Evolutionary conservation across 2,888 invertebrate genomes (phyloP).

Genomic region (Salpingus planirostris): DNA sequence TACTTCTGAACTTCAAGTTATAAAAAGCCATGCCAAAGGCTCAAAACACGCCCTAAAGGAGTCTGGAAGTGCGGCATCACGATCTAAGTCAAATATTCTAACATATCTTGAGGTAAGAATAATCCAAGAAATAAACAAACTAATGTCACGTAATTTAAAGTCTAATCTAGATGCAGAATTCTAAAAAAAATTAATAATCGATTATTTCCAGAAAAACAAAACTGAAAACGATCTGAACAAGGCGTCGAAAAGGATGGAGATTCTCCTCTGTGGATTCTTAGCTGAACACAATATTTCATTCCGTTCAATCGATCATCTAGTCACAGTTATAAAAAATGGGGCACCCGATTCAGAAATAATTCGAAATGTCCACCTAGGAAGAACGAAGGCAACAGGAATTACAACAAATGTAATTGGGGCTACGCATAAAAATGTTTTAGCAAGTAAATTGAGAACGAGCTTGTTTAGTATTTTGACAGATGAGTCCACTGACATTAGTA

Average conservation of each 20-base stretch:
- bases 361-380: not conserved
- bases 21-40: constrained; percentile 2
- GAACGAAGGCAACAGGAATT: constrained; percentile 2
- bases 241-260: not conserved
- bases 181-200: not conserved
- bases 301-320: constrained; percentile 4
- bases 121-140: no score
- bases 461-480: constrained; percentile 6
- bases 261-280: constrained; percentile 2
- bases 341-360: constrained; percentile 3
- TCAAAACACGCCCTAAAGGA: constrained; percentile 1
- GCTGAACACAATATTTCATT: constrained; percentile 6
- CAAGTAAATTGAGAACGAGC: not conserved
- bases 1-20: not conserved
- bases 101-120: not conserved
- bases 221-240: not conserved
- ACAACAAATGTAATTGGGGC: constrained; percentile 3
- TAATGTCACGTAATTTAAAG: no score
- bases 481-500: constrained; percentile 5
- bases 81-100: constrained; percentile 2
- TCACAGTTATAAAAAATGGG: not conserved
- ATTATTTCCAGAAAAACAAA: not conserved
- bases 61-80: not conserved
- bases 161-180: no score
- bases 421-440: constrained; percentile 2